Evolutionary conservation across 2,113 vertebrate genomes (phyloP).

Genomic region (Hoplias malabaricus): DNA sequence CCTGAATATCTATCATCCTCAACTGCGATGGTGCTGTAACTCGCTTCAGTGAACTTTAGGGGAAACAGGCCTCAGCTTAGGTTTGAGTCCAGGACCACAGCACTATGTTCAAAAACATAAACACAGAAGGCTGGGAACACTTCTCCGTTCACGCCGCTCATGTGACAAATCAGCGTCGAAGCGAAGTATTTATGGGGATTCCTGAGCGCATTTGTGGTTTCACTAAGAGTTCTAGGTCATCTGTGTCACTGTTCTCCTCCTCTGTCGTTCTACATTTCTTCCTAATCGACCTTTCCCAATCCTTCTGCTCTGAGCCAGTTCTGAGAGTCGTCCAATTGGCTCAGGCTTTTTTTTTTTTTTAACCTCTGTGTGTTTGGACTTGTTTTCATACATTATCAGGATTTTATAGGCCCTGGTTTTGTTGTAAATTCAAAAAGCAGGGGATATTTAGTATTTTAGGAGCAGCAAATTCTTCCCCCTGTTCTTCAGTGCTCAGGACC

Average conservation of each 20-base stretch:
- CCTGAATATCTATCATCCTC: not conserved
- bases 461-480: too few species aligned
- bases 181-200: not conserved
- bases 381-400: not conserved
- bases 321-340: not conserved
- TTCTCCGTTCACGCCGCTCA: not conserved
- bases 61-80: not conserved
- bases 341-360: not conserved
- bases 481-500: too few species aligned
- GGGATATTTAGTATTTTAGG: too few species aligned
- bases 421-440: too few species aligned
- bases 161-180: not conserved
- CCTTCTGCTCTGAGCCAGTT: not conserved
- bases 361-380: not conserved
- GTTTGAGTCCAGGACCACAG: not conserved
- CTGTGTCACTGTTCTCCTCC: not conserved
- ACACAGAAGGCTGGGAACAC: not conserved
- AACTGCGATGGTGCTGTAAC: not conserved
- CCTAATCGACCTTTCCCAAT: not conserved
- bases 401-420: too few species aligned
- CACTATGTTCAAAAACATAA: not conserved
- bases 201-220: not conserved
- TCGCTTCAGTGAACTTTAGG: not conserved
- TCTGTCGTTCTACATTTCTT: conserved; percentile 1
- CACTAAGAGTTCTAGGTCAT: not conserved